Evolutionary conservation across 2,888 invertebrate species (phyloP).

Genomic region (Erannis defoliaria): DNA sequence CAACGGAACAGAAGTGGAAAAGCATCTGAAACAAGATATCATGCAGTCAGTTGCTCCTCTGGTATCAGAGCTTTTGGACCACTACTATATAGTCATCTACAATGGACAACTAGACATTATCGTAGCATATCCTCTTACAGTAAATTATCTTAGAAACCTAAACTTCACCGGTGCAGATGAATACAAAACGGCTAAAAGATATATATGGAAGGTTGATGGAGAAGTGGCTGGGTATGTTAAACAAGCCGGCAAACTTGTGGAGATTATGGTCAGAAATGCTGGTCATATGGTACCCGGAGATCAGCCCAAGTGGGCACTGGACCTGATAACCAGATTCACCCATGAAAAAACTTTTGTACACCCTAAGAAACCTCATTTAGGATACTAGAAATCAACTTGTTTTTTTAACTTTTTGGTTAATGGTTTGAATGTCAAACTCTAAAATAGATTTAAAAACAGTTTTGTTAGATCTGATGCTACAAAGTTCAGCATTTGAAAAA

Average conservation of each 20-base stretch:
- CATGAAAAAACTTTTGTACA: conserved; percentile 78
- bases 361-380: conserved; percentile 44
- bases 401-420: conserved; percentile 6
- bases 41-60: conserved; percentile 93
- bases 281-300: conserved; percentile 94
- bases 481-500: background rate
- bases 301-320: conserved; percentile 92
- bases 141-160: conserved; percentile 91
- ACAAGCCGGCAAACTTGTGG: conserved; percentile 90
- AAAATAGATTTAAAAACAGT: background rate
- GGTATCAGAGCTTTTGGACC: conserved; percentile 89
- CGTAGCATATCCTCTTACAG: conserved; percentile 94
- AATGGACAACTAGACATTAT: conserved; percentile 97
- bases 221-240: conserved; percentile 92
- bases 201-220: conserved; percentile 89
- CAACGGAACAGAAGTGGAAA: conserved; percentile 88
- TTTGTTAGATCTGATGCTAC: background rate
- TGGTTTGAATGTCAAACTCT: conserved; percentile 15
- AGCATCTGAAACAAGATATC: conserved; percentile 90
- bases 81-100: conserved; percentile 92
- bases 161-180: conserved; percentile 89
- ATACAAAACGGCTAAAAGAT: conserved; percentile 89
- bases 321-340: conserved; percentile 90
- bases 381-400: conserved; percentile 28
- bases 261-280: conserved; percentile 91